Percentiles rank a stretch among this genome's conserved stretches.
Conservation (phyloP, 2,113 vertebrate genomes). For the Lutjanus erythropterus region DNA sequence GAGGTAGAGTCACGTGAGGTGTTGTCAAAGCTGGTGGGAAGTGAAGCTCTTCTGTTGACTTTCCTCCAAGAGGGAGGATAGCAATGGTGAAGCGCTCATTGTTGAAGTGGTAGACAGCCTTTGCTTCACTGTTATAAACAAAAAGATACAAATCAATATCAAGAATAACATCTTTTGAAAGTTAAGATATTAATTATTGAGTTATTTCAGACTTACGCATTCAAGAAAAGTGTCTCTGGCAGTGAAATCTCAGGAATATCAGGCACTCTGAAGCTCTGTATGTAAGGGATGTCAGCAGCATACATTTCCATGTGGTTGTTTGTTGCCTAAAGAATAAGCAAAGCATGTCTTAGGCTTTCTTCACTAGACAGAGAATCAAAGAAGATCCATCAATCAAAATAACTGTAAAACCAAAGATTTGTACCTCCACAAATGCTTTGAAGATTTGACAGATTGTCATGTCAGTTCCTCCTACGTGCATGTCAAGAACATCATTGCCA, state of each 20-base stretch:
- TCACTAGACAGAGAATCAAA: too few relatives aligned
- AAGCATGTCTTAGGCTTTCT: not conserved
- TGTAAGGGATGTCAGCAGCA: slow-evolving; percentile 85
- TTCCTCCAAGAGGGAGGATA: slow-evolving; percentile 92
- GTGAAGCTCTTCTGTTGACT: slow-evolving; percentile 86
- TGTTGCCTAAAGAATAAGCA: slow-evolving; percentile 80
- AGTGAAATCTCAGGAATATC: slow-evolving; percentile 85
- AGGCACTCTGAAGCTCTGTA: slow-evolving; percentile 85
- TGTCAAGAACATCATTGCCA: slow-evolving; percentile 85
- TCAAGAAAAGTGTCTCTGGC: slow-evolving; percentile 91
- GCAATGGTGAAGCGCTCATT: slow-evolving; percentile 83
- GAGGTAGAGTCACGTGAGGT: slow-evolving; percentile 82
- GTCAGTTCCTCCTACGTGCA: slow-evolving; percentile 86
- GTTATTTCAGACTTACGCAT: slow-evolving; percentile 85
- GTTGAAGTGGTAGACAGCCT: slow-evolving; percentile 87
- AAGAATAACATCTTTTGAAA: not conserved
- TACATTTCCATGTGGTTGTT: slow-evolving; percentile 88
- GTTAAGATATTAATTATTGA: not conserved
- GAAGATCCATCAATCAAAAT: too few relatives aligned
- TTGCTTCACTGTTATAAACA: slow-evolving; percentile 89
- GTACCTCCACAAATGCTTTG: slow-evolving; percentile 89
- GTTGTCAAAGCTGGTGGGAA: slow-evolving; percentile 83
- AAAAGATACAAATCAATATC: slow-evolving; percentile 54
- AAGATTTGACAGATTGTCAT: slow-evolving; percentile 89
- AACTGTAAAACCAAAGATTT: slow-evolving; percentile 47